Conservation (phyloP, 2,797 vertebrate genomes). For the Heliangelus exortis region DNA sequence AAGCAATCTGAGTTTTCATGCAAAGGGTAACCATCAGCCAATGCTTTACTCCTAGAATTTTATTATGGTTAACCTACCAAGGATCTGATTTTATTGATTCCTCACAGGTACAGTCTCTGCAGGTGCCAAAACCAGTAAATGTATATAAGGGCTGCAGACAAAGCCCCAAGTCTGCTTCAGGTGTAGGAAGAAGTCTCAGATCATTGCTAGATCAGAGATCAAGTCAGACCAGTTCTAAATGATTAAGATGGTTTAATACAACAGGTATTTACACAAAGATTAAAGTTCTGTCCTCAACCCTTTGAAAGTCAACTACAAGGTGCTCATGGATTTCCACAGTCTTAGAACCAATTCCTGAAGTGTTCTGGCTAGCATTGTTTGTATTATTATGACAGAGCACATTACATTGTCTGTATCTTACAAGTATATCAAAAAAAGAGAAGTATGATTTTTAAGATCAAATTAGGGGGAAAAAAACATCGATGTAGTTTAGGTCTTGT, state of each 20-base stretch:
- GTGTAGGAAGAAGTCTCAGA: not conserved
- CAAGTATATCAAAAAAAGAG: not conserved
- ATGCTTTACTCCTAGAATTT: not conserved
- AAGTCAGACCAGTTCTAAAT: not conserved
- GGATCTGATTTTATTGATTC: not conserved
- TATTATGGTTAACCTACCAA: not conserved
- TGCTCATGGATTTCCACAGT: not conserved
- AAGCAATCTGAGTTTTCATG: not conserved
- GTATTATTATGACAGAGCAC: not conserved
- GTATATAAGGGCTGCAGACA: not conserved
- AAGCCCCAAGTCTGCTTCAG: not conserved
- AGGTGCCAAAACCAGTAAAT: not conserved
- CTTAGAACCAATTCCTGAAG: not conserved
- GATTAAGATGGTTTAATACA: not conserved
- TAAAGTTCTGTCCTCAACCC: not conserved
- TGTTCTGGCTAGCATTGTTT: not conserved
- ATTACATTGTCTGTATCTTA: not conserved
- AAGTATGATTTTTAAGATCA: slow-evolving; percentile 10
- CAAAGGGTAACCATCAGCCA: not conserved
- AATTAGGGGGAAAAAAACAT: not conserved
- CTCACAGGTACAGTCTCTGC: not conserved
- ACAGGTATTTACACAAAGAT: slow-evolving; percentile 13
- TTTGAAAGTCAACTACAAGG: not conserved
- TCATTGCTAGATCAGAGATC: not conserved
- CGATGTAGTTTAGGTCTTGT: not conserved